These are phyloP conservation scores for Euura saliciscinereae DNA, from an alignment of 1,140 invertebrate genomes.

Conservation along the genomic window DNA sequence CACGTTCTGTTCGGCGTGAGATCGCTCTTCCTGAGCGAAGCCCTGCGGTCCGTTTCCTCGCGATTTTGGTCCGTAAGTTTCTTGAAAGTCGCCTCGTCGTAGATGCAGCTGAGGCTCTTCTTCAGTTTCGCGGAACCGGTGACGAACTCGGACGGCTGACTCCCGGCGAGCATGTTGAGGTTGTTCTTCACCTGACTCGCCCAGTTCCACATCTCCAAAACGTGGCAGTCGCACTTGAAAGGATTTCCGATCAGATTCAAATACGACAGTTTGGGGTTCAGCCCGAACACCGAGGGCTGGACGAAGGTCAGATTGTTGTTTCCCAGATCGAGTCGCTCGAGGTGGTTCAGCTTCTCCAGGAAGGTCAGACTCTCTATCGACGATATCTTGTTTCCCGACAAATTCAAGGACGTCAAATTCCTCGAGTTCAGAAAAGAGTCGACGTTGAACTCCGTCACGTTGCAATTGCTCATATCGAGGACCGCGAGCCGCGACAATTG, in stretches of 20 bases:
- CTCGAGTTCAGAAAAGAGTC: conserved; percentile 66
- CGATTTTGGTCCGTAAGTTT: conserved; percentile 60
- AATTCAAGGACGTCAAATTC: conserved; percentile 69
- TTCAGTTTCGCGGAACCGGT: conserved; percentile 68
- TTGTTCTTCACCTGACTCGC: conserved; percentile 69
- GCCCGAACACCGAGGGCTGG: conserved; percentile 60
- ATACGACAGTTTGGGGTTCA: conserved; percentile 63
- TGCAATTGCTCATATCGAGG: conserved; percentile 72
- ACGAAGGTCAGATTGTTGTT: conserved; percentile 69
- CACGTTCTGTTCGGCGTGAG: conserved; percentile 69
- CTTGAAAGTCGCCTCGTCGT: conserved; percentile 64
- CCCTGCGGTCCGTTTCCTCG: conserved; percentile 56
- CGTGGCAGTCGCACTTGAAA: conserved; percentile 72
- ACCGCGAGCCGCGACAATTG: conserved; percentile 69
- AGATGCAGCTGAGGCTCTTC: conserved; percentile 69
- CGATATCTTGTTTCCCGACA: conserved; percentile 67
- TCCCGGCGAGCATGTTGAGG: conserved; percentile 68
- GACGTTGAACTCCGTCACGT: conserved; percentile 65
- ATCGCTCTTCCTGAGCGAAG: conserved; percentile 63
- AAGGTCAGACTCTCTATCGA: conserved; percentile 62
- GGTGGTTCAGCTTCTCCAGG: conserved; percentile 62
- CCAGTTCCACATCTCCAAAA: conserved; percentile 77
- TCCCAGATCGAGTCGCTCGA: conserved; percentile 70
- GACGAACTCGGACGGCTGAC: conserved; percentile 51
- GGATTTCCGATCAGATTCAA: conserved; percentile 73